phyloP scores from a whole-genome alignment of 1,140 invertebrate genomes.

The Apis laboriosa region DNA sequence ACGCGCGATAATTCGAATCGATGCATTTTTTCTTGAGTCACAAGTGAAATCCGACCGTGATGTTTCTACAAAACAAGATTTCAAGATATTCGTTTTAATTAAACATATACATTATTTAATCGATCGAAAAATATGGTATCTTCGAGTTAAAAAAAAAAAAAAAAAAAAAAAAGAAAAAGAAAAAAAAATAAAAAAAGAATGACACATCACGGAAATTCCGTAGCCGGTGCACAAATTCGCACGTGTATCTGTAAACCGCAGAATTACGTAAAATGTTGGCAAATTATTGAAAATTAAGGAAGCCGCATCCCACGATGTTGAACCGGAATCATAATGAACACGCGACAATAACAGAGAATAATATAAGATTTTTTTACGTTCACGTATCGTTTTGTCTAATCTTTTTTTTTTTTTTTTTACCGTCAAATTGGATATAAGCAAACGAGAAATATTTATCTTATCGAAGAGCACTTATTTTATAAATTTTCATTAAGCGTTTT shows the following conservation, averaged over 20 bases:
- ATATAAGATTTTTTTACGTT: neutral
- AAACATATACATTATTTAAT: neutral
- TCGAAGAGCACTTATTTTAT: too few relatives aligned
- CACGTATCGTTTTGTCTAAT: neutral
- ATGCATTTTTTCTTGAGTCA: too few relatives aligned
- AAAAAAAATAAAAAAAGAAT: neutral
- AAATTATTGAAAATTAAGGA: slow-evolving; percentile 48
- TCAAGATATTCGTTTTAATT: neutral
- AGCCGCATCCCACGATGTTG: slow-evolving; percentile 13
- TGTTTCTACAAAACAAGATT: neutral
- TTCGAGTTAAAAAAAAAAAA: neutral
- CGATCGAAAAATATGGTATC: neutral
- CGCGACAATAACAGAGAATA: neutral
- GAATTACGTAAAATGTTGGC: slow-evolving; percentile 30
- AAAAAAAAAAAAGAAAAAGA: too few relatives aligned
- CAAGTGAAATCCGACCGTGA: neutral
- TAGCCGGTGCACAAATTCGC: neutral
- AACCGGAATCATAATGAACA: neutral
- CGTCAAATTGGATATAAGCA: neutral
- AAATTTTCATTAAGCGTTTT: neutral
- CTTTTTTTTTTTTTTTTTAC: too few relatives aligned
- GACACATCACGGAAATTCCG: neutral
- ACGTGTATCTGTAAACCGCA: neutral
- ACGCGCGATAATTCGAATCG: neutral
- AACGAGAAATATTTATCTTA: neutral